Conservation (phyloP, 2,888 invertebrate species). For the Steromphala cineraria region DNA sequence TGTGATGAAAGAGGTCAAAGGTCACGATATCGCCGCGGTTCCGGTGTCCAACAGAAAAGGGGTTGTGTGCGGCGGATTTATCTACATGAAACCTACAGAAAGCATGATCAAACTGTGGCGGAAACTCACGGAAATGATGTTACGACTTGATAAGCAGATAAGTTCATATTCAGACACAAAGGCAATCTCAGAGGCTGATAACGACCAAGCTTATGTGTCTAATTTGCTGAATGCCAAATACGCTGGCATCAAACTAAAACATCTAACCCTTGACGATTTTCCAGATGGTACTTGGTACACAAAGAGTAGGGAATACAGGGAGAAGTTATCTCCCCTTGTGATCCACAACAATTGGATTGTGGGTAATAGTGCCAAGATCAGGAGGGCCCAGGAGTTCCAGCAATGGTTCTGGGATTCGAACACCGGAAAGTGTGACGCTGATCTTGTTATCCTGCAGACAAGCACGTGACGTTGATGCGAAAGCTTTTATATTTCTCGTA, state of each 20-base stretch:
- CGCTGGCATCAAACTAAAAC: conserved; percentile 40
- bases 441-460: too few relatives aligned
- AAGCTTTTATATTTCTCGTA: too few relatives aligned
- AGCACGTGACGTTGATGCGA: too few relatives aligned
- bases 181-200: conserved; percentile 47
- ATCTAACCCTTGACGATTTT: conserved; percentile 42
- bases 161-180: conserved; percentile 27
- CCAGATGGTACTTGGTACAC: conserved; percentile 62
- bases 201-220: conserved; percentile 53
- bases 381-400: conserved; percentile 53
- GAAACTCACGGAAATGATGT: conserved; percentile 45
- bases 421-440: conserved; percentile 4
- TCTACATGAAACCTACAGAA: conserved; percentile 48
- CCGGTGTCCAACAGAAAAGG: conserved; percentile 34
- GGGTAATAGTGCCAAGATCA: conserved; percentile 50
- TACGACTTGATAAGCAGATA: conserved; percentile 42
- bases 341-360: conserved; percentile 61
- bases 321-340: conserved; percentile 39
- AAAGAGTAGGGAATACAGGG: conserved; percentile 27
- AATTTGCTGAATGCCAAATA: conserved; percentile 41
- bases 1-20: conserved; percentile 28
- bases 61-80: conserved; percentile 51
- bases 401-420: conserved; percentile 59
- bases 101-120: conserved; percentile 47
- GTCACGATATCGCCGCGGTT: conserved; percentile 49